Conservation (phyloP, 2,113 vertebrate species). For the Chloropsis cyanopogon region DNA sequence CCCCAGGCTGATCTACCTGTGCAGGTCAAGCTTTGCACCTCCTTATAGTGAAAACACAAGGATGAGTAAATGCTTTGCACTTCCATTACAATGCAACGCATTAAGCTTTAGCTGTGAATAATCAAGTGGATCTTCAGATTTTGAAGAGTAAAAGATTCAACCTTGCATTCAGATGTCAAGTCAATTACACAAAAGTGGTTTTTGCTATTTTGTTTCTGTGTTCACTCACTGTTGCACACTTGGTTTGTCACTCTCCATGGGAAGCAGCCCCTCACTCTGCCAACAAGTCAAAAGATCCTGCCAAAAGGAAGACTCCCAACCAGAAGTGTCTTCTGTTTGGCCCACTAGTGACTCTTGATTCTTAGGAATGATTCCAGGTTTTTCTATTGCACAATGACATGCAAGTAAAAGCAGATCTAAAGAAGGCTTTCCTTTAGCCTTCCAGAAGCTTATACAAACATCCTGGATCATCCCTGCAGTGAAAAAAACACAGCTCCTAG, state of each 20-base stretch:
- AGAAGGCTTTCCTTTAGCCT: slow-evolving; percentile 7
- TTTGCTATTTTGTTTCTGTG: not conserved
- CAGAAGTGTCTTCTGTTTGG: not conserved
- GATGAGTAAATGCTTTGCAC: not conserved
- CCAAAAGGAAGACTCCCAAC: not conserved
- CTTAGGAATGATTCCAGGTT: not conserved
- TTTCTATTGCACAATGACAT: not conserved
- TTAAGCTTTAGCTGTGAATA: not conserved
- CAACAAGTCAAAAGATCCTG: not conserved
- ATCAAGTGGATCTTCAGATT: not conserved
- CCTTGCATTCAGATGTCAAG: not conserved
- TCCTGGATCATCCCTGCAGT: slow-evolving; percentile 1
- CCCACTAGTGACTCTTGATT: not conserved
- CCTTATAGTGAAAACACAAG: not conserved
- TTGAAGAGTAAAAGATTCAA: not conserved
- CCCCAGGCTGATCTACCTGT: not conserved
- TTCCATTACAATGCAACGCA: not conserved
- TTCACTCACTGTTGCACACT: not conserved
- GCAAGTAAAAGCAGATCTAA: not conserved
- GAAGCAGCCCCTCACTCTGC: not conserved
- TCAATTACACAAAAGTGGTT: not conserved
- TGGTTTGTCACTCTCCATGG: not conserved
- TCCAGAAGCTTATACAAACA: slow-evolving; percentile 16
- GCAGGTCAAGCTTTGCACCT: not conserved
- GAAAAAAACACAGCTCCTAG: not conserved